Conservation (phyloP, 1,140 invertebrate species). For the Amphibalanus amphitrite region DNA sequence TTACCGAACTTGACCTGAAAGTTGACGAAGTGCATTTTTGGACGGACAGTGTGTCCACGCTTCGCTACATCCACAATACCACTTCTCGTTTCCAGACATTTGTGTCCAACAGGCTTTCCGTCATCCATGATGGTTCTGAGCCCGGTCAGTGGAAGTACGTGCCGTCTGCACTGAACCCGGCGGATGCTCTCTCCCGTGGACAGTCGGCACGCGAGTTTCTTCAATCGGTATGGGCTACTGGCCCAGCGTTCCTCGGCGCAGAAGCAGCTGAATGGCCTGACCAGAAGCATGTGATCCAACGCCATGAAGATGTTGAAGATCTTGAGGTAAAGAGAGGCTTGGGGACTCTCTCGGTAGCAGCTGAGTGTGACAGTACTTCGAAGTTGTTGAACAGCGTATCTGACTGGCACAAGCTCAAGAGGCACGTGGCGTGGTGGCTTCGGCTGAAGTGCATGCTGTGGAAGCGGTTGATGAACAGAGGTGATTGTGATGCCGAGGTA, state of each 20-base stretch:
- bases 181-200: constrained; percentile 11
- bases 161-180: constrained; percentile 8
- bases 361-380: background rate
- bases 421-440: background rate
- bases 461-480: background rate
- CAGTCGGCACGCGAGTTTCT: background rate
- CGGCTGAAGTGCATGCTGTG: constrained; percentile 3
- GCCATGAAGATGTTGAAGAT: background rate
- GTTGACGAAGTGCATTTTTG: background rate
- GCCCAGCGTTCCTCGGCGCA: background rate
- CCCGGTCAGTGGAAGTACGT: constrained; percentile 14
- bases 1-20: background rate
- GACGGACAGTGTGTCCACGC: constrained; percentile 8
- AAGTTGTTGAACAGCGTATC: constrained; percentile 3
- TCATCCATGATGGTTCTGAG: constrained; percentile 5
- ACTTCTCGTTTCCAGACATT: constrained; percentile 10
- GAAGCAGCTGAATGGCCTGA: background rate
- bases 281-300: background rate
- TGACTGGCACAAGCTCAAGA: constrained; percentile 4
- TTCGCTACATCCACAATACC: constrained; percentile 8
- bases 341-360: background rate
- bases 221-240: background rate
- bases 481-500: no score
- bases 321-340: constrained; percentile 4
- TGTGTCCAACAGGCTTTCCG: constrained; percentile 9